phyloP scores from a whole-genome alignment of 92 coral and sea anemone species.

The Anthopleura xanthogrammica region DNA sequence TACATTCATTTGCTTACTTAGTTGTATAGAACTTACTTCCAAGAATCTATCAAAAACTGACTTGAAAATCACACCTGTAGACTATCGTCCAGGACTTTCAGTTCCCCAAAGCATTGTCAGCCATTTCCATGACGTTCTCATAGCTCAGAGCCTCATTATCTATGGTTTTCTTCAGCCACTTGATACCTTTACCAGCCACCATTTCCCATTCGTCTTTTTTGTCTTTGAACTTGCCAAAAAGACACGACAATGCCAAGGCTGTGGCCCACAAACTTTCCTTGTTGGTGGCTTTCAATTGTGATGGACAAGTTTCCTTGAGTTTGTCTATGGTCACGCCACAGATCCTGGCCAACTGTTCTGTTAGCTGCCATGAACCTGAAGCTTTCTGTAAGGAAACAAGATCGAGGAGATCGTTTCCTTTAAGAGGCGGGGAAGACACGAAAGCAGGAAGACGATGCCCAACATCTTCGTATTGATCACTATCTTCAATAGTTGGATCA shows the following conservation, averaged over 20 bases:
- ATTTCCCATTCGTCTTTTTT: constrained; percentile 83
- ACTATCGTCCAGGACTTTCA: not conserved
- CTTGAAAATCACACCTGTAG: too few relatives aligned
- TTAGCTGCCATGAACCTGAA: constrained; percentile 75
- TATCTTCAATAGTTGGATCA: too few relatives aligned
- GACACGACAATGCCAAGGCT: constrained; percentile 54
- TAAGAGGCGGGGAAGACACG: not conserved
- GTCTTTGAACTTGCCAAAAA: constrained; percentile 44
- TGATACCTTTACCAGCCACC: constrained; percentile 65
- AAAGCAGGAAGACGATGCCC: too few relatives aligned
- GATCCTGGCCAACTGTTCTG: constrained; percentile 47
- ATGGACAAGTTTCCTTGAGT: constrained; percentile 50
- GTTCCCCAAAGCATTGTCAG: not conserved
- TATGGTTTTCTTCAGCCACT: constrained; percentile 68
- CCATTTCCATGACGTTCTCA: constrained; percentile 1
- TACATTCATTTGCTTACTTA: constrained; percentile 2
- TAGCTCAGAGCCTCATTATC: constrained; percentile 15
- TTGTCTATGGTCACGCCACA: constrained; percentile 32
- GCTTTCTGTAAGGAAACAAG: constrained; percentile 67
- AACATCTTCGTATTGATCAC: too few relatives aligned
- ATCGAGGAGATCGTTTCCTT: not conserved
- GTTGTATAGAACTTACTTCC: too few relatives aligned
- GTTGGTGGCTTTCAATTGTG: constrained; percentile 13
- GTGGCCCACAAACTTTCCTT: constrained; percentile 75
- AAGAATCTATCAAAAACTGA: too few relatives aligned